Percentiles rank a stretch among this genome's conserved stretches.
Evolutionary conservation across 1,140 invertebrate species (phyloP).

Genomic region (Drosophila subobscura): DNA sequence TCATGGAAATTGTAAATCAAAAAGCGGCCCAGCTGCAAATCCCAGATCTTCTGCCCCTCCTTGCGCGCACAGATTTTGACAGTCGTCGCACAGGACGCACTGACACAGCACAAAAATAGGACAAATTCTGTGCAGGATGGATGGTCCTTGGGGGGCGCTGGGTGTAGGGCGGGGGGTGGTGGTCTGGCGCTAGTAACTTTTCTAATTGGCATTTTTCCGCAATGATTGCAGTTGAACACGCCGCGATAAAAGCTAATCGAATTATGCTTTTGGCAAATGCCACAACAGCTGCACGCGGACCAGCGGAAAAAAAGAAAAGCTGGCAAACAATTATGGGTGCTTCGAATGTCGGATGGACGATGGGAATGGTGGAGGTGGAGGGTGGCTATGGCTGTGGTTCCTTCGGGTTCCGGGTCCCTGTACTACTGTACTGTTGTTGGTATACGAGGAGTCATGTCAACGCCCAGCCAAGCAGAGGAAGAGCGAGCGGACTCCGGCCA

Average conservation of each 20-base stretch:
- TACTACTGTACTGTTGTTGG: neutral
- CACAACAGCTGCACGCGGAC: conserved; percentile 34
- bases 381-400: conserved; percentile 10
- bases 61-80: conserved; percentile 13
- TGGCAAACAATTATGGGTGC: conserved; percentile 58
- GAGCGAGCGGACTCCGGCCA: conserved; percentile 1
- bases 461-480: conserved; percentile 37
- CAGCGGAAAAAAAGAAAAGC: conserved; percentile 44
- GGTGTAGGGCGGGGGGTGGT: neutral
- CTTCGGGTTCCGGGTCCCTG: no score
- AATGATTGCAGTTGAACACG: conserved; percentile 77
- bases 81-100: conserved; percentile 23
- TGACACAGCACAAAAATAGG: conserved; percentile 32
- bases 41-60: neutral
- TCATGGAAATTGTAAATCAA: conserved; percentile 28
- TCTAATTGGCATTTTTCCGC: conserved; percentile 78
- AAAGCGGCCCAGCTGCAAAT: conserved; percentile 33
- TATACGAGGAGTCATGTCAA: conserved; percentile 67
- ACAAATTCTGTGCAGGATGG: conserved; percentile 17
- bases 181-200: conserved; percentile 48
- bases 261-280: conserved; percentile 75
- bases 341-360: neutral
- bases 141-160: conserved; percentile 1
- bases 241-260: conserved; percentile 78
- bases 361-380: neutral